Evolutionary conservation across 2,113 vertebrate genomes (phyloP), one percentile per base, ranked within the genome.

Genomic region (Odontesthes bonariensis): DNA sequence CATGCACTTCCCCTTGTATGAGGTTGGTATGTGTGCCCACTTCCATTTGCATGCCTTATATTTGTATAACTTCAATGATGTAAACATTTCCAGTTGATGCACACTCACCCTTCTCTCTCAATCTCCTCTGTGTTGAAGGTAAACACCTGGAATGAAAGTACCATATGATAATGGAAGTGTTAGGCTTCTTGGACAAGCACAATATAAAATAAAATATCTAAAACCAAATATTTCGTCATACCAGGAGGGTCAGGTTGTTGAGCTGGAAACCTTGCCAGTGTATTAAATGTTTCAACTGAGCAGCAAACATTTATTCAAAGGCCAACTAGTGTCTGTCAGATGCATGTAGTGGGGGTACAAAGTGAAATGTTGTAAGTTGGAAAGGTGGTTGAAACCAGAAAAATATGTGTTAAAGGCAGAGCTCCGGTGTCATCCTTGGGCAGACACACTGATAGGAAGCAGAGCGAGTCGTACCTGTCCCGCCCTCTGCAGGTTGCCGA

Each of bases 401-500:
- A 53, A 53, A 38, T 19, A 5, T 11, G 49, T 38, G 49, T 38
- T 53, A n/a, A 27, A 55, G 20, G 13, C 9, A 1, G 35, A 67
- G 32, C 20, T 53, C n/a, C 31, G 47, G 1, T 71, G 68, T 69
- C 27, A 16, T 10, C 14, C 69, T 52, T 23, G 54, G 31, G 27
- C 27, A 27, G 1, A 27, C 2, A 27, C 1, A 27, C 27, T 27
- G 27, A 27, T 27, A 27, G 27, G 27, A 27, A 27, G 27, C 27
- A 27, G 27, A 27, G 27, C 3, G 23, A 17, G 27, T 16, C 8
- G 10, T 40, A 99, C 98, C 97, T 99, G 98, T 77, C 96, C 97
- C 4, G 96, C 94, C 83, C 98, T 95, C 92, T 99, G 98, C 66
- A 99, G 92, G 92, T 98, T 99, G 47, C 96, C 96, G 61, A 99